Percentiles rank a stretch among this genome's conserved stretches.
Conservation (phyloP, 2,888 invertebrate species). For the Nephrotoma flavescens region DNA sequence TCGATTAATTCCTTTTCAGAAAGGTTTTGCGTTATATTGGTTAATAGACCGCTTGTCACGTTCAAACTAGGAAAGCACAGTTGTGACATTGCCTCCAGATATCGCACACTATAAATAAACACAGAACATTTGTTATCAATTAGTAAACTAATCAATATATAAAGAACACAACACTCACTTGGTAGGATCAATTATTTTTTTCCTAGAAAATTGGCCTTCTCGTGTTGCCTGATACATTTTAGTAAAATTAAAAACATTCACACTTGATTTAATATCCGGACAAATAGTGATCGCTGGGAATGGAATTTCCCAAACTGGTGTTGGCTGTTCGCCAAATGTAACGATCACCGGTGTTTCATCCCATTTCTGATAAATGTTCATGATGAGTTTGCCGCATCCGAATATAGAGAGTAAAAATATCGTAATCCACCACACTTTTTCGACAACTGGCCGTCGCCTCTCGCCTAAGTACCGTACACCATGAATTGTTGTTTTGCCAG, state of each 20-base stretch:
- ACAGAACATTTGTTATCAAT: not conserved
- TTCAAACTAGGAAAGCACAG: slow-evolving; percentile 24
- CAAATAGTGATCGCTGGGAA: slow-evolving; percentile 14
- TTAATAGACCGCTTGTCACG: not conserved
- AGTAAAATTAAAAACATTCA: not conserved
- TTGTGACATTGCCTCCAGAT: slow-evolving; percentile 21
- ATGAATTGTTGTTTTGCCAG: slow-evolving; percentile 45
- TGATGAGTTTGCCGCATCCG: slow-evolving; percentile 42
- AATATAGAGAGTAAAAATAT: slow-evolving; percentile 43
- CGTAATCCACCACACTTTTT: slow-evolving; percentile 50
- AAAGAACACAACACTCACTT: not conserved
- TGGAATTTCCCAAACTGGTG: slow-evolving; percentile 20
- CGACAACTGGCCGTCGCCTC: slow-evolving; percentile 37
- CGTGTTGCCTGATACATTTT: not conserved
- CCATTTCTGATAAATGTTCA: slow-evolving; percentile 55
- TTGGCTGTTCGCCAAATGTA: slow-evolving; percentile 48
- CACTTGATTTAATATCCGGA: slow-evolving; percentile 8
- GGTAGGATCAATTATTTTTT: not conserved
- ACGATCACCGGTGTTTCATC: slow-evolving; percentile 52
- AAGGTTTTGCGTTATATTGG: slow-evolving; percentile 22
- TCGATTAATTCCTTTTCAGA: slow-evolving; percentile 38
- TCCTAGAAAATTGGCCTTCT: not conserved
- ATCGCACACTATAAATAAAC: not conserved
- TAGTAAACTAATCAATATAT: not conserved
- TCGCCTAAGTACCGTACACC: slow-evolving; percentile 48